phyloP scores from a whole-genome alignment of 2,113 vertebrate genomes.

The Mesoclemmys tuberculata region DNA sequence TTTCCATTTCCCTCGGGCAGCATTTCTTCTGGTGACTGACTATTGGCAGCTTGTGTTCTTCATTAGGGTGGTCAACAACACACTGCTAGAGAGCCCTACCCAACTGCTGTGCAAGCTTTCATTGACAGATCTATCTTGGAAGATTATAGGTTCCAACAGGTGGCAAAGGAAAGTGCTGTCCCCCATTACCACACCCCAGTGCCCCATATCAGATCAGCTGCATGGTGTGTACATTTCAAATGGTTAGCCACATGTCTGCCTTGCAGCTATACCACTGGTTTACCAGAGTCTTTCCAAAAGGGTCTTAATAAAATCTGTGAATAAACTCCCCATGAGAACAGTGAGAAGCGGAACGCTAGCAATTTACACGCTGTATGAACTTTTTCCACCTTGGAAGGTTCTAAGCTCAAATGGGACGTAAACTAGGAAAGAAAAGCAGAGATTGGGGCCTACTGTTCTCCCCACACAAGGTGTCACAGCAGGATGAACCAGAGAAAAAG shows the following conservation, averaged over 20 bases:
- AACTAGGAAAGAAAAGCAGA: neutral
- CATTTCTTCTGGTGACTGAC: constrained; percentile 67
- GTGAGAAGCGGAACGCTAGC: neutral
- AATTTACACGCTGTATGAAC: neutral
- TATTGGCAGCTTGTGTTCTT: constrained; percentile 60
- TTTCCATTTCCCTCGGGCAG: constrained; percentile 68
- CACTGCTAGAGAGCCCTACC: constrained; percentile 60
- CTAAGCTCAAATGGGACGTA: neutral
- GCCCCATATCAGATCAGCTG: neutral
- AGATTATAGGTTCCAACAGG: neutral
- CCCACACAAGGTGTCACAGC: neutral
- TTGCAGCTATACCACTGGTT: neutral
- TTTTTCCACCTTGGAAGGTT: neutral
- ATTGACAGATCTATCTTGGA: neutral
- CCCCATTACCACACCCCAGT: neutral
- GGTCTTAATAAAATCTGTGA: constrained; percentile 48
- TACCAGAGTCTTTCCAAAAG: neutral
- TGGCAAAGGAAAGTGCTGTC: neutral
- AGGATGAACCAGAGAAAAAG: constrained; percentile 21
- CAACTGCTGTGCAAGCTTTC: constrained; percentile 48
- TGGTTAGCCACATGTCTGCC: neutral
- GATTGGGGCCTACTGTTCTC: neutral
- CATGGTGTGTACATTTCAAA: neutral
- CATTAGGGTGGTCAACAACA: constrained; percentile 60
- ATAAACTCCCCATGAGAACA: constrained; percentile 63